Base-by-base conservation (phyloP, 2,888 invertebrate genomes). In the Pedicia rivosa region DNA sequence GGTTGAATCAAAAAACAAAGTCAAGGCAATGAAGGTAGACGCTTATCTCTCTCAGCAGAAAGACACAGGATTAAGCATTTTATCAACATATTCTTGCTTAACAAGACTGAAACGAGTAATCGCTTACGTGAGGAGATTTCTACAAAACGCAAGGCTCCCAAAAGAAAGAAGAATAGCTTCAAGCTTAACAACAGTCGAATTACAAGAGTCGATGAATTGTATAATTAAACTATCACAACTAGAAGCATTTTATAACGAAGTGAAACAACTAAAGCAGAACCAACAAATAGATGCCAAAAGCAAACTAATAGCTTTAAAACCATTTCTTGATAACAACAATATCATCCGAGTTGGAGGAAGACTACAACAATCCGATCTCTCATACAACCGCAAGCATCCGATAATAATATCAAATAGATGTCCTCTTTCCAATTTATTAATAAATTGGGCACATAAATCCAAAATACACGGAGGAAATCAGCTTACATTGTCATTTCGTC, bases 311-410 rank as follows among this genome's bases (percentile, higher is more conserved):
- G 7, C 22, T 8, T 27, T 41, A 28, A 33, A 30, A n/a, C 17
- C 34, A 4, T 38, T 38, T 22, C 28, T 41, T 10, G 38, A 38
- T 33, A 9, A 36, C 17, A 15, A 33, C 7, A 29, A 22, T 4
- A 19, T 38, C 8, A 30, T 38, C 12, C 25, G 38, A 16, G 37
- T 40, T 4, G 40, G 37, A 10, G 40, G 37, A 16, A 7, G 33
- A 34, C 16, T 40, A 17, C 2, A 32, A 5, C 20, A 33, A 10
- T 13, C 39, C 2, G 8, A 12, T 4, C 5, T 39, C 4, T 2
- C 17, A 16, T 33, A 20, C 10, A 12, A 33, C 4, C 8, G 10
- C 4, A 39, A 33, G n/a, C 32, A 39, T 19, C 32, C 10, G 22
- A 17, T 19, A 12, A 12, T 38, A 9, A 8, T 34, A 8, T 25